phyloP scores from a whole-genome alignment of 2,113 vertebrate genomes.

The Sinocyclocheilus maitianheensis region DNA sequence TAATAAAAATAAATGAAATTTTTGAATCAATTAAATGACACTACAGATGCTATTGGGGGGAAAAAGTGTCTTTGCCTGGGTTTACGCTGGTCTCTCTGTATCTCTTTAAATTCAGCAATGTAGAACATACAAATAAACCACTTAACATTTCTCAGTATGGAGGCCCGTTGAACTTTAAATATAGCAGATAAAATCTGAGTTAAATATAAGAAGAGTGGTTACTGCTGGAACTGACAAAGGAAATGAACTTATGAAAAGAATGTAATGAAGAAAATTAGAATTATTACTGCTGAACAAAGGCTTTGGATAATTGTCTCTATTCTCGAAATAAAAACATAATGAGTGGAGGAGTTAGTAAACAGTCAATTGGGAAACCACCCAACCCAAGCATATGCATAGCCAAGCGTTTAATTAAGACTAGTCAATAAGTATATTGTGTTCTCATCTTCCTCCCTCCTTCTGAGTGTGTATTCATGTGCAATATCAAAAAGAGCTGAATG shows the following conservation, averaged over 20 bases:
- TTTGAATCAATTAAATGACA: neutral
- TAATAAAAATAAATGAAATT: neutral
- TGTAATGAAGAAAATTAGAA: neutral
- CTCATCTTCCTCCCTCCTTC: neutral
- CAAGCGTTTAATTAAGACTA: constrained; percentile 11
- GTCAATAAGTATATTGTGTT: constrained; percentile 19
- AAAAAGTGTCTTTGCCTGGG: neutral
- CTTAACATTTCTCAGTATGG: neutral
- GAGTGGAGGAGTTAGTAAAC: constrained; percentile 60
- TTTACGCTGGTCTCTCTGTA: neutral
- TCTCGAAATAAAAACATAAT: constrained; percentile 65
- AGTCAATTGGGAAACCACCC: neutral
- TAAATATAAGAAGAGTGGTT: neutral
- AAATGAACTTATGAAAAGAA: neutral
- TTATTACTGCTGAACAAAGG: neutral
- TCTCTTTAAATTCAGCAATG: neutral
- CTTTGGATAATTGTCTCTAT: neutral
- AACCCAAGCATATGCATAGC: constrained; percentile 63
- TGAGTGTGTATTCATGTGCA: neutral
- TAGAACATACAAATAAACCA: neutral
- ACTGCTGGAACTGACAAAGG: neutral
- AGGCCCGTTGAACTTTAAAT: neutral
- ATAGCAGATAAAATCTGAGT: neutral
- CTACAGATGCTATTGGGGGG: neutral
- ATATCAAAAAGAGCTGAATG: neutral